Percentiles rank a stretch among this genome's conserved stretches.
These are phyloP conservation scores for Mayetiola destructor DNA, from an alignment of 2,888 invertebrate genomes.

Conservation along the genomic window DNA sequence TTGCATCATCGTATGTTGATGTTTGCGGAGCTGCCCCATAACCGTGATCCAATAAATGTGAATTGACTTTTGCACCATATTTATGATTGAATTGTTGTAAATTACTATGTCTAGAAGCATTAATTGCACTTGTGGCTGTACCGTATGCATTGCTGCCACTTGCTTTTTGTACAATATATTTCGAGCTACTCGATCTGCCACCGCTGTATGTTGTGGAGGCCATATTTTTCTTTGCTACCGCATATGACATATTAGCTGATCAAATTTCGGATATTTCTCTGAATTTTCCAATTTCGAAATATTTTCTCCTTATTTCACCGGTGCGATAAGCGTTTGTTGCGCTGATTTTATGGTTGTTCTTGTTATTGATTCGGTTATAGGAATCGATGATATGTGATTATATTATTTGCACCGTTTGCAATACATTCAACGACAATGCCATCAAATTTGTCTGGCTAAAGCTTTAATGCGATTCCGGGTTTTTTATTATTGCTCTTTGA, in stretches of 20 bases:
- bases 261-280: no score
- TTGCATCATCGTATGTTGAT: constrained; percentile 32
- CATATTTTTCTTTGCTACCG: constrained; percentile 9
- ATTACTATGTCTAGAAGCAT: constrained; percentile 26
- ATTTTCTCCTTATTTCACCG: no score
- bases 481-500: no score
- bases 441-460: no score
- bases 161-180: constrained; percentile 7
- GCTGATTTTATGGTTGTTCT: no score
- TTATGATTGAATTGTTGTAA: constrained; percentile 6
- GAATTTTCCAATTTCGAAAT: no score
- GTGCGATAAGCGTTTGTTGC: no score
- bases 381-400: no score
- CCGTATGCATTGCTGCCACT: neutral
- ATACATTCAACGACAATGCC: neutral
- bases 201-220: neutral
- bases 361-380: no score
- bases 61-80: constrained; percentile 39
- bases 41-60: constrained; percentile 72
- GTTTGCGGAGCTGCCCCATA: constrained; percentile 70
- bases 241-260: constrained; percentile 3
- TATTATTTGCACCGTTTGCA: constrained; percentile 3
- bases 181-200: neutral
- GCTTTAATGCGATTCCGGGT: no score
- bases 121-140: constrained; percentile 11